These are phyloP conservation scores for Apodemia mormo DNA, from an alignment of 2,888 invertebrate species.

Conservation along the genomic window DNA sequence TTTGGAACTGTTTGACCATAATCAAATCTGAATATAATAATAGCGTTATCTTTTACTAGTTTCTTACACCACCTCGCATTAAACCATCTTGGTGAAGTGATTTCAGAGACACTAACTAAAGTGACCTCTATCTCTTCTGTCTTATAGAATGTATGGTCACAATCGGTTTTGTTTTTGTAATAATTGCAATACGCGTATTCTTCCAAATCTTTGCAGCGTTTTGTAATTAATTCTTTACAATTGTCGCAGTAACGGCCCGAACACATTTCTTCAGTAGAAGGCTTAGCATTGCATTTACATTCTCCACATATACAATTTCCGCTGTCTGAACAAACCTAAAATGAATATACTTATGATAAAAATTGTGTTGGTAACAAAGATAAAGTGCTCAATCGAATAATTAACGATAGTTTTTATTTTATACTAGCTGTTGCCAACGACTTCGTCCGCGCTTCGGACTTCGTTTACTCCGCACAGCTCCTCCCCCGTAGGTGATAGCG, in stretches of 20 bases:
- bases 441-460: too few species aligned
- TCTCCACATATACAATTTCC: constrained; percentile 88
- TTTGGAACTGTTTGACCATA: constrained; percentile 40
- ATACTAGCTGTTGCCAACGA: too few species aligned
- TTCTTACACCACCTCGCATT: too few species aligned
- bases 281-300: constrained; percentile 79
- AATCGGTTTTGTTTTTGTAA: constrained; percentile 43
- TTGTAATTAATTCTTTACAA: constrained; percentile 85
- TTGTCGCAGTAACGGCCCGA: constrained; percentile 83
- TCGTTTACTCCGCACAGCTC: too few species aligned
- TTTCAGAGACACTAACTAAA: constrained; percentile 39
- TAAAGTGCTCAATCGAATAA: too few species aligned
- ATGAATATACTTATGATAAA: constrained; percentile 41
- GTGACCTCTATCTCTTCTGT: constrained; percentile 40
- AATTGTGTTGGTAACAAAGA: background rate
- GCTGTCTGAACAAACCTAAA: constrained; percentile 66
- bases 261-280: constrained; percentile 64
- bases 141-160: constrained; percentile 46
- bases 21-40: constrained; percentile 55
- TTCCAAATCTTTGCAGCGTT: constrained; percentile 85
- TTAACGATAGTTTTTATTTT: too few species aligned
- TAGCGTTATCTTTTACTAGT: background rate
- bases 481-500: too few species aligned
- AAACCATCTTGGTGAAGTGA: too few species aligned
- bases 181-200: constrained; percentile 85